Evolutionary conservation across 2,797 vertebrate genomes (phyloP).

Genomic region (Urocyon cinereoargenteus): DNA sequence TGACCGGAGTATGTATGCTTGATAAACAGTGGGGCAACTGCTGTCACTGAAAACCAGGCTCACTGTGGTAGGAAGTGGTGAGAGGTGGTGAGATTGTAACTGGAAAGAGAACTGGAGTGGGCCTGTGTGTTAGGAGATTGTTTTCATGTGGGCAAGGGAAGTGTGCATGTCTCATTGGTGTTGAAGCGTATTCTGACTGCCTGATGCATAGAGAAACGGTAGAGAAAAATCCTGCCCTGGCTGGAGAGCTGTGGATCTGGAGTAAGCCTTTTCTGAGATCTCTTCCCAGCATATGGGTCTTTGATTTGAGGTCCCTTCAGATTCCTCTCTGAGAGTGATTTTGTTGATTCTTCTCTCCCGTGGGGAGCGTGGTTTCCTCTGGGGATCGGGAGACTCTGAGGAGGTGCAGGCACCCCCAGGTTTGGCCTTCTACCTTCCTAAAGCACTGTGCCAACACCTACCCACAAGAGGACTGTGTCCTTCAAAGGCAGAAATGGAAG

Average conservation of each 20-base stretch:
- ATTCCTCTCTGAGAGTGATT: background rate
- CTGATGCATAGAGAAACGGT: background rate
- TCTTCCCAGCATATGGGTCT: background rate
- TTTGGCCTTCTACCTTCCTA: background rate
- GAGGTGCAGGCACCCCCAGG: background rate
- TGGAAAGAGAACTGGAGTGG: background rate
- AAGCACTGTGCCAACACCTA: background rate
- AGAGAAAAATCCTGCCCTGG: background rate
- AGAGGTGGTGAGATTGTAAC: background rate
- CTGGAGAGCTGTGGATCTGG: background rate
- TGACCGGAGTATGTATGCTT: background rate
- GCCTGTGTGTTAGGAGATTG: background rate
- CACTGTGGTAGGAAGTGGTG: background rate
- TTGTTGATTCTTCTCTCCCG: background rate
- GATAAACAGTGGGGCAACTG: background rate
- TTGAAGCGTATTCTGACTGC: background rate
- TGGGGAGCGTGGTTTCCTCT: background rate
- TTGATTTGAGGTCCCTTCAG: background rate
- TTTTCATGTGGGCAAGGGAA: background rate
- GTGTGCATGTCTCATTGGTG: background rate
- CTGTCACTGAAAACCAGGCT: background rate
- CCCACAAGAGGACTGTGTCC: background rate
- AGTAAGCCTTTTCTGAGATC: background rate
- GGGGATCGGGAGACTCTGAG: background rate
- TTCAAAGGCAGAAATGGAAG: constrained; percentile 1